Evolutionary conservation across 2,888 invertebrate species (phyloP).

Genomic region (Steinernema scapterisci): DNA sequence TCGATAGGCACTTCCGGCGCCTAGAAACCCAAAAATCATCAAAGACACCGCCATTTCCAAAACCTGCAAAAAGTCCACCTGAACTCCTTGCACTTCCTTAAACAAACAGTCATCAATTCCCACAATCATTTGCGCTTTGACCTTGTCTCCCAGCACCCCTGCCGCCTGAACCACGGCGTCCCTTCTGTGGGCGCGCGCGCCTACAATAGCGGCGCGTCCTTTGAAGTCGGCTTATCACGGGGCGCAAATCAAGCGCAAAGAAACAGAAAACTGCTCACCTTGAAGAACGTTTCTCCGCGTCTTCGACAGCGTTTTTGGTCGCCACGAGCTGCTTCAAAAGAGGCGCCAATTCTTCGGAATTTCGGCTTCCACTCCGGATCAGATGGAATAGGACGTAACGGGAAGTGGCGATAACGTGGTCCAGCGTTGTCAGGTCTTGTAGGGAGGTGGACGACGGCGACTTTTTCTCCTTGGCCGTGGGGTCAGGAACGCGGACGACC

Average conservation of each 20-base stretch:
- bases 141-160: conserved; percentile 10
- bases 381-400: conserved; percentile 43
- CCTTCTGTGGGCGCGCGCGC: not conserved
- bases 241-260: not conserved
- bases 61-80: too few species aligned
- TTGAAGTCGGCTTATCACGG: not conserved
- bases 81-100: too few species aligned
- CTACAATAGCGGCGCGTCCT: not conserved
- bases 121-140: not conserved
- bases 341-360: conserved; percentile 35
- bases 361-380: conserved; percentile 34
- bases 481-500: conserved; percentile 35
- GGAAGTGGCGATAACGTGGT: conserved; percentile 40
- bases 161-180: too few species aligned
- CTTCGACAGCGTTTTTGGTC: conserved; percentile 15
- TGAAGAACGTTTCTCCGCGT: conserved; percentile 16
- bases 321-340: conserved; percentile 25
- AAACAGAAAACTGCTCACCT: conserved; percentile 28
- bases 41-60: too few species aligned
- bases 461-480: conserved; percentile 18
- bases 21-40: too few species aligned
- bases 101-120: not conserved
- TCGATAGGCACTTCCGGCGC: too few species aligned
- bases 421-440: conserved; percentile 34
- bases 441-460: not conserved